A percentile compares a stretch with the other conserved stretches of the same genome.
Conservation (phyloP, 2,888 invertebrate species). For the Phalangium opilio region DNA sequence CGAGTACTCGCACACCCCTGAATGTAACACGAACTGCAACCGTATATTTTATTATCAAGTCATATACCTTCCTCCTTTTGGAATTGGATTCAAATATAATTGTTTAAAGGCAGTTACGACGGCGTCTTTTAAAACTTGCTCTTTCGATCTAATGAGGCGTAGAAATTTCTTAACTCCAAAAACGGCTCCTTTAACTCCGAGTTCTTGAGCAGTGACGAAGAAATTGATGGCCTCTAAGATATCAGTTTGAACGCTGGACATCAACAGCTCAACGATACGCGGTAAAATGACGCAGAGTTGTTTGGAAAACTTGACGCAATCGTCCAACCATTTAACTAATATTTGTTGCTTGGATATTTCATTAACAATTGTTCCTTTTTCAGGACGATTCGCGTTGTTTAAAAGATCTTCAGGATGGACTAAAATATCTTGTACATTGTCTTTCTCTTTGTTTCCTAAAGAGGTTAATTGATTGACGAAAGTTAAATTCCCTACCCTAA, state of each 20-base stretch:
- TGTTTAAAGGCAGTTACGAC: slow-evolving; percentile 60
- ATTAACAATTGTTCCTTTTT: slow-evolving; percentile 6
- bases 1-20: no score
- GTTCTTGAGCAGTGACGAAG: slow-evolving; percentile 15
- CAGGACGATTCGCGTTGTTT: neutral
- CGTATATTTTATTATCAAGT: no score
- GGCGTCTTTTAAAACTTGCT: slow-evolving; percentile 49
- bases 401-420: neutral
- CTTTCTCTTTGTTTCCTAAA: neutral
- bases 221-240: slow-evolving; percentile 72
- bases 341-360: slow-evolving; percentile 31
- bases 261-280: slow-evolving; percentile 52
- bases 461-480: neutral
- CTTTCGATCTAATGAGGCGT: slow-evolving; percentile 61
- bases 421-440: neutral
- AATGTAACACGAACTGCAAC: no score
- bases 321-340: slow-evolving; percentile 50
- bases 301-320: slow-evolving; percentile 34
- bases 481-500: neutral
- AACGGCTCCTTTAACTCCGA: slow-evolving; percentile 15
- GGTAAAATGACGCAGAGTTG: slow-evolving; percentile 41
- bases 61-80: no score
- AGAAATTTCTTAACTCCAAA: slow-evolving; percentile 44
- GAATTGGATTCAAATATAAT: slow-evolving; percentile 38
- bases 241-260: slow-evolving; percentile 46